Evolutionary conservation across 2,113 vertebrate genomes (phyloP), one percentile per base, ranked within the genome.

Genomic region (Sinocyclocheilus anophthalmus): DNA sequence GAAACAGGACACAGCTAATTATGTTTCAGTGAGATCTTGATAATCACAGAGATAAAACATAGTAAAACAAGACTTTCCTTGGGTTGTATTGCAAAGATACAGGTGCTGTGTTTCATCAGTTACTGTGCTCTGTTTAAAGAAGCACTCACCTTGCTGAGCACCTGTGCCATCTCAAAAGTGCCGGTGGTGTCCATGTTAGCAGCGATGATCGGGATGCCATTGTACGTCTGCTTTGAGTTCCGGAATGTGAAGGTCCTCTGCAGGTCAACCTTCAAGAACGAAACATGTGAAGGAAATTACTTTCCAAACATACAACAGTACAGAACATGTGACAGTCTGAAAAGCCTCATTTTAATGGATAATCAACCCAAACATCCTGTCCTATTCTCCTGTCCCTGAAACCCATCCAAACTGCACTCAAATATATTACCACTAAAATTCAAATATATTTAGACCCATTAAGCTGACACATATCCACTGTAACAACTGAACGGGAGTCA

Each of bases 141-240:
- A 18, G 57, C 3, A 87, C 93, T 93, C 92, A 99, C 98, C 95
- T 97, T 97, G 91, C 97, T 95, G 93, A 99, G 96, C 87, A 96
- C 96, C 69, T 91, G 94, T 0, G 98, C 98, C 97, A 99, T 98
- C 93, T 99, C 97, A 92, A 99, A 99, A 0, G 98, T 99, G 14
- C 98, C 98, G 33, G 99, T 98, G 5, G 98, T 99, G 93, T 99
- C 98, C 98, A 99, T 99, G 93, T 99, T 99, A 86, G 98, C 97
- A 45, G 97, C 98, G 33, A 99, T 98, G 90, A 99, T 94, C 72
- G 98, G 98, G 92, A 99, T 96, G 76, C 98, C 98, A 0, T 94
- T 96, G 93, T 98, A 99, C 0, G 96, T 98, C 91, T 98, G 96
- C 90, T 98, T 98, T 57, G 98, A 99, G 94, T 99, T 99, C 30